Conservation (phyloP, 2,113 vertebrate genomes). For the Addax nasomaculatus region DNA sequence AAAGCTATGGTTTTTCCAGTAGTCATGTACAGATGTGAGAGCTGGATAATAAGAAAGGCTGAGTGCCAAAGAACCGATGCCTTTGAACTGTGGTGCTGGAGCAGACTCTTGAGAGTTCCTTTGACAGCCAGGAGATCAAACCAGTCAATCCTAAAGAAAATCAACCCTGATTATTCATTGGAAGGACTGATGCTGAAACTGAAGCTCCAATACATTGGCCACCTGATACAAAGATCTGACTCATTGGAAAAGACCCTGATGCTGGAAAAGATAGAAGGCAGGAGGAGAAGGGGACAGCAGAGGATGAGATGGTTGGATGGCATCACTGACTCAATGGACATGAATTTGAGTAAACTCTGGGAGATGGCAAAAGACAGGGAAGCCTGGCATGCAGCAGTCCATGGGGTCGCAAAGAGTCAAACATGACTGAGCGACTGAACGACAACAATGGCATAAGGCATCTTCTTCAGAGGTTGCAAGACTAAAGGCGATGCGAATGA, state of each 20-base stretch:
- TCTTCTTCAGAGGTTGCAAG: not conserved
- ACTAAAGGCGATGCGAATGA: not conserved
- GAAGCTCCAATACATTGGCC: not conserved
- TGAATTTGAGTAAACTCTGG: not conserved
- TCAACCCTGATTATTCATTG: not conserved
- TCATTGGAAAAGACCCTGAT: not conserved
- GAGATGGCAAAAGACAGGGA: not conserved
- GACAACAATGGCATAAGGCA: not conserved
- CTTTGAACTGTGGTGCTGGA: not conserved
- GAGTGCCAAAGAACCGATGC: not conserved
- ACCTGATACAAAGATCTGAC: not conserved
- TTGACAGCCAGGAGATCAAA: not conserved
- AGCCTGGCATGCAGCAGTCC: not conserved
- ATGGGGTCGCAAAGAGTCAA: not conserved
- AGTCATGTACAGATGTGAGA: not conserved
- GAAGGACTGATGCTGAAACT: not conserved
- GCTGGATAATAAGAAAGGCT: not conserved
- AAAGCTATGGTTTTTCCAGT: not conserved
- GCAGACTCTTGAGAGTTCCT: not conserved
- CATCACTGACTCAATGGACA: not conserved
- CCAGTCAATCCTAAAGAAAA: not conserved
- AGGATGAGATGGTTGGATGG: not conserved
- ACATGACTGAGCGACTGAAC: accelerated
- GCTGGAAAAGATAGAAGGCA: not conserved
- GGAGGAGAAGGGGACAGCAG: not conserved